These are phyloP conservation scores for Daboia siamensis DNA, from an alignment of 2,113 vertebrate species.

Conservation along the genomic window DNA sequence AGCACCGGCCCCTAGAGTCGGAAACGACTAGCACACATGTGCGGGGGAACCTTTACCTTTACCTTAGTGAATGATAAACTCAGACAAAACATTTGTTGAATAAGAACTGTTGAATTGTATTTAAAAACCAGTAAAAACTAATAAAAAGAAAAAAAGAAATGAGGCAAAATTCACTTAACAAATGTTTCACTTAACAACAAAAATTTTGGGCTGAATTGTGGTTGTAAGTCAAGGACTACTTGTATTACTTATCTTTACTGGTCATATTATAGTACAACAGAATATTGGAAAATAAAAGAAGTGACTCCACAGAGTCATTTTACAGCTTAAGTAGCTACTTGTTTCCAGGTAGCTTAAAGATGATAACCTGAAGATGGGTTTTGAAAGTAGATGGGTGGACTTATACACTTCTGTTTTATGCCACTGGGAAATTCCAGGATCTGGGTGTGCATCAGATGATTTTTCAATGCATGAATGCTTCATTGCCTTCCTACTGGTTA, in stretches of 20 bases:
- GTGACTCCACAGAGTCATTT: background rate
- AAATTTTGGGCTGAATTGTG: too few relatives aligned
- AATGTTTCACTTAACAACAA: too few relatives aligned
- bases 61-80: too few relatives aligned
- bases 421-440: slow-evolving; percentile 50
- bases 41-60: too few relatives aligned
- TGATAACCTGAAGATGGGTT: background rate
- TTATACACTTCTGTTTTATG: slow-evolving; percentile 11
- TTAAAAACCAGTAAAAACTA: too few relatives aligned
- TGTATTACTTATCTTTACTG: background rate
- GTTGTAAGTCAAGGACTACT: too few relatives aligned
- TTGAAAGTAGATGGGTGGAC: slow-evolving; percentile 34
- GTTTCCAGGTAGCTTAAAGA: background rate
- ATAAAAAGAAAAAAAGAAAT: too few relatives aligned
- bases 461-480: slow-evolving; percentile 63
- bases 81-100: too few relatives aligned
- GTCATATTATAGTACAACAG: background rate
- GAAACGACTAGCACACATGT: too few relatives aligned
- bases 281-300: background rate
- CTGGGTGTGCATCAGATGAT: slow-evolving; percentile 40
- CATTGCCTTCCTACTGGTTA: slow-evolving; percentile 57
- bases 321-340: background rate
- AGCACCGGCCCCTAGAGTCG: too few relatives aligned
- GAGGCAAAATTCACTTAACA: too few relatives aligned
- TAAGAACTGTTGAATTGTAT: too few relatives aligned